Percentiles rank a stretch among this genome's conserved stretches.
phyloP scores from a whole-genome alignment of 2,888 invertebrate species.

The Anagyrus pseudococci region DNA sequence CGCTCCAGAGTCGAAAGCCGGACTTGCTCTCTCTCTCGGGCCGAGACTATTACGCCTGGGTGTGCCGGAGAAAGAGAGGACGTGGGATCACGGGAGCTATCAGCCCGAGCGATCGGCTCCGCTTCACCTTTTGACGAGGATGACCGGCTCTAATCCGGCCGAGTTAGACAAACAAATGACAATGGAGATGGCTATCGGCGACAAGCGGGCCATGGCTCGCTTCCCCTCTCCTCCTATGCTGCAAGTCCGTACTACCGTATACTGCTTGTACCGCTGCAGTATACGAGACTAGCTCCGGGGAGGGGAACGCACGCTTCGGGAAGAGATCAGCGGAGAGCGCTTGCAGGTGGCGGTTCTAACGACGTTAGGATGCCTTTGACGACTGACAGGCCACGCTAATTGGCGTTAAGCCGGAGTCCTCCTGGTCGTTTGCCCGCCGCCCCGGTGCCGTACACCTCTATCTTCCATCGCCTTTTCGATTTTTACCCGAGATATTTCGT shows the following conservation, averaged over 20 bases:
- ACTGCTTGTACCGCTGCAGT: too few species aligned
- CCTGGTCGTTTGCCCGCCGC: too few species aligned
- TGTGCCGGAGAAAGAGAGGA: slow-evolving; percentile 14
- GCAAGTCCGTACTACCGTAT: too few species aligned
- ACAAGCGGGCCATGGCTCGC: neutral
- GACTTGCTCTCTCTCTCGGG: too few species aligned
- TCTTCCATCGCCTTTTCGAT: slow-evolving; percentile 34
- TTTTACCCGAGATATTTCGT: too few species aligned
- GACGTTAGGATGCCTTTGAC: slow-evolving; percentile 51
- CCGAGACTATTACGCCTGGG: too few species aligned
- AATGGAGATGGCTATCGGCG: slow-evolving; percentile 44
- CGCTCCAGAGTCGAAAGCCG: too few species aligned
- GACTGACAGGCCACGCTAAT: slow-evolving; percentile 58
- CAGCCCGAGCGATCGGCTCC: slow-evolving; percentile 45
- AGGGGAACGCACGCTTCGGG: too few species aligned
- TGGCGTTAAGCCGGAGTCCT: slow-evolving; percentile 58
- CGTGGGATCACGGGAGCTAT: slow-evolving; percentile 32
- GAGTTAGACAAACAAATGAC: slow-evolving; percentile 61
- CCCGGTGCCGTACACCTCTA: slow-evolving; percentile 1
- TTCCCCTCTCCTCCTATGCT: too few species aligned
- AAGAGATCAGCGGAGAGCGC: slow-evolving; percentile 16
- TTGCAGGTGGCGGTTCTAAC: slow-evolving; percentile 53
- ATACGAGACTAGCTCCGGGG: too few species aligned
- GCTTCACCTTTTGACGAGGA: slow-evolving; percentile 58
- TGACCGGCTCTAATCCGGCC: slow-evolving; percentile 53